Percentiles rank a stretch among this genome's conserved stretches.
Conservation (phyloP, 2,888 invertebrate species). For the Papilio gigon region DNA sequence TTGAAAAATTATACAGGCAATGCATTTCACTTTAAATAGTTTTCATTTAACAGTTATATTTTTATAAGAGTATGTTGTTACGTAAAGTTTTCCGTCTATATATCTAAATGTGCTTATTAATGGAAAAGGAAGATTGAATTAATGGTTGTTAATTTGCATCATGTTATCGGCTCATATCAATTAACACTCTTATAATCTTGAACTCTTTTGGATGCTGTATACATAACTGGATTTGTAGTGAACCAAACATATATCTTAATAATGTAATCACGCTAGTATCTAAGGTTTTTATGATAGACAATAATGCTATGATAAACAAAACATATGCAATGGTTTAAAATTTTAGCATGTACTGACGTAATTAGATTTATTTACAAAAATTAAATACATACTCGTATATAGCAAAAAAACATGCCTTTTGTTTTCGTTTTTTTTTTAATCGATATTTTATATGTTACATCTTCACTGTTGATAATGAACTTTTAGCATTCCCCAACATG, state of each 20-base stretch:
- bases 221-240: not conserved
- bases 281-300: conserved; percentile 33
- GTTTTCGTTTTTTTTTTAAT: too few species aligned
- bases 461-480: not conserved
- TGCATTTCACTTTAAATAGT: not conserved
- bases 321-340: conserved; percentile 3
- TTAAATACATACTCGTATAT: too few species aligned
- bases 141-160: conserved; percentile 27
- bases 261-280: conserved; percentile 16
- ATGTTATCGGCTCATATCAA: not conserved
- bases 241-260: conserved; percentile 26
- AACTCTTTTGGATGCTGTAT: conserved; percentile 24
- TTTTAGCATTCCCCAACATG: not conserved
- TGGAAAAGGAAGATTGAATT: conserved; percentile 28
- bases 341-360: not conserved
- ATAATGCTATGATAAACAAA: conserved; percentile 27
- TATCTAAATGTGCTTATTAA: conserved; percentile 11
- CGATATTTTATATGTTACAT: not conserved
- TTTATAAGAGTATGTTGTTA: conserved; percentile 18
- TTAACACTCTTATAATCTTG: not conserved
- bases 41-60: conserved; percentile 24
- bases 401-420: too few species aligned
- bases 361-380: too few species aligned
- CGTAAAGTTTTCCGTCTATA: conserved; percentile 4
- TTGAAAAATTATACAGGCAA: too few species aligned